Conservation (phyloP, 2,113 vertebrate species). For the Brachypodius melanocephalos region DNA sequence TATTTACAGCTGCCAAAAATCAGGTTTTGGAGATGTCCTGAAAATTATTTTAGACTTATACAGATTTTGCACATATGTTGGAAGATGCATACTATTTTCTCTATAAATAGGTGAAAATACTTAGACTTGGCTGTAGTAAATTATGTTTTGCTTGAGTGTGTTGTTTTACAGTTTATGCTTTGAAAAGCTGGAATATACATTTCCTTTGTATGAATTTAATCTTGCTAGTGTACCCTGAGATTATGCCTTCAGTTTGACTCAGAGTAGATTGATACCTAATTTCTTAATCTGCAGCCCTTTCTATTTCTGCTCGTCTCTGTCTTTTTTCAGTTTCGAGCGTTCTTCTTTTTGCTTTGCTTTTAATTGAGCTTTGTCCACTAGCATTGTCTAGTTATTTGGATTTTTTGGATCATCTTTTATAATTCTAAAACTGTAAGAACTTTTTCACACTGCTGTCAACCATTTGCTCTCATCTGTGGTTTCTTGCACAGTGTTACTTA, state of each 20-base stretch:
- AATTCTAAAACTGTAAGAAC: neutral
- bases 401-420: neutral
- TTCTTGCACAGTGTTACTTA: neutral
- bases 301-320: neutral
- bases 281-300: neutral
- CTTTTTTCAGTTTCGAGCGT: neutral
- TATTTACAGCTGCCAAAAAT: neutral
- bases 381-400: neutral
- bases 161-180: neutral
- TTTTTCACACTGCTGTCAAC: neutral
- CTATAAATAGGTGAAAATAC: neutral
- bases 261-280: neutral
- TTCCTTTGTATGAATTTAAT: neutral
- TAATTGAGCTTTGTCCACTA: neutral
- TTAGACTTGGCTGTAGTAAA: neutral
- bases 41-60: neutral
- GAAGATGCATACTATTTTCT: neutral
- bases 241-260: neutral
- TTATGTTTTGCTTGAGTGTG: neutral
- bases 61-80: neutral
- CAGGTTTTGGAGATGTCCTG: neutral
- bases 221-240: neutral
- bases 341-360: neutral
- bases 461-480: neutral
- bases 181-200: neutral